These are phyloP conservation scores for Pyrrhosoma nymphula DNA, from an alignment of 2,888 invertebrate genomes.

Conservation along the genomic window DNA sequence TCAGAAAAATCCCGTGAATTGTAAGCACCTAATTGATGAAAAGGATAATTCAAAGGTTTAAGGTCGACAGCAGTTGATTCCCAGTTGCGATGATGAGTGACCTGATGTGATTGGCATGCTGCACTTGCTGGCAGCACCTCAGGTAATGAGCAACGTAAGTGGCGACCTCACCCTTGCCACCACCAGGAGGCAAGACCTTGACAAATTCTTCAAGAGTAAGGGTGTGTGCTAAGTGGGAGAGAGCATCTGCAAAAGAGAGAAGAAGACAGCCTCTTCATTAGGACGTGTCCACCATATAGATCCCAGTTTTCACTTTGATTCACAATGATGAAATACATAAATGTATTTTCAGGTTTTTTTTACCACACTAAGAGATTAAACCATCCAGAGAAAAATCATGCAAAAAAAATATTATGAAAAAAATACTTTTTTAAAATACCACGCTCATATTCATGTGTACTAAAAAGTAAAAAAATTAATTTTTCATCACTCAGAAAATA, in stretches of 20 bases:
- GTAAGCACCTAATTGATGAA: conserved; percentile 3
- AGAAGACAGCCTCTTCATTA: not conserved
- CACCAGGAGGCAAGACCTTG: conserved; percentile 77
- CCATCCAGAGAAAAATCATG: too few relatives aligned
- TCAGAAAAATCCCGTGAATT: not conserved
- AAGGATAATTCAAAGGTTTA: conserved; percentile 69
- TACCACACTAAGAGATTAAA: too few relatives aligned
- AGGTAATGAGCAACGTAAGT: conserved; percentile 76
- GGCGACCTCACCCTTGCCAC: conserved; percentile 72
- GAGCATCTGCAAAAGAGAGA: conserved; percentile 76
- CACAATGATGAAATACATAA: too few relatives aligned
- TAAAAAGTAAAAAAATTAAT: too few relatives aligned
- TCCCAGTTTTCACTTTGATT: too few relatives aligned
- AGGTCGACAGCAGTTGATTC: conserved; percentile 78
- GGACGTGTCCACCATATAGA: too few relatives aligned
- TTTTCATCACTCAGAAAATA: too few relatives aligned
- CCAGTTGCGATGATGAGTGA: conserved; percentile 83
- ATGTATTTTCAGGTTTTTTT: too few relatives aligned
- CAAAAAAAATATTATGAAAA: too few relatives aligned
- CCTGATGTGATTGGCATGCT: conserved; percentile 82
- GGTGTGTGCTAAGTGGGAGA: conserved; percentile 78
- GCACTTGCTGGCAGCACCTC: conserved; percentile 80
- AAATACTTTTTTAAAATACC: too few relatives aligned
- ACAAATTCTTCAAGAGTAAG: conserved; percentile 78
- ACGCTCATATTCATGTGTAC: too few relatives aligned